Percentiles rank a stretch among this genome's conserved stretches.
phyloP scores from a whole-genome alignment of 2,797 vertebrate species.

The Karalla daura region DNA sequence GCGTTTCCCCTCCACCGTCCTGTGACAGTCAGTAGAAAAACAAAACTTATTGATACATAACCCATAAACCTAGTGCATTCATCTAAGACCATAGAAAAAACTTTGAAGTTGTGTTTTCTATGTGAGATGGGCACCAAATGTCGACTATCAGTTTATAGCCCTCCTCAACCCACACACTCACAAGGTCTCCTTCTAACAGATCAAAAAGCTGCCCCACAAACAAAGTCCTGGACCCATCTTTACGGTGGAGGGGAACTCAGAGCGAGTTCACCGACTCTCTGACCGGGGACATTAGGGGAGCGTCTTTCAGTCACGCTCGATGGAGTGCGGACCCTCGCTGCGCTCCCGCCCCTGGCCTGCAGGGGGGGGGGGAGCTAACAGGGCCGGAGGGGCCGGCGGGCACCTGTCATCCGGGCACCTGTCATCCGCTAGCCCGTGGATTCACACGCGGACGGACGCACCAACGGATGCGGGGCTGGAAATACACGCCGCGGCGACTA shows the following conservation, averaged over 20 bases:
- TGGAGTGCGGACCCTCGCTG: constrained; percentile 50
- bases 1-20: constrained; percentile 55
- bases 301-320: constrained; percentile 69
- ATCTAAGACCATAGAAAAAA: neutral
- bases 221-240: neutral
- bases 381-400: constrained; percentile 49
- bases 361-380: constrained; percentile 55
- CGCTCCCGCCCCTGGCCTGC: constrained; percentile 46
- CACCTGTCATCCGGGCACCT: constrained; percentile 72
- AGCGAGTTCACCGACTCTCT: constrained; percentile 64
- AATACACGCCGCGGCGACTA: constrained; percentile 41
- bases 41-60: no score
- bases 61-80: no score
- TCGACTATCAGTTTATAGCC: constrained; percentile 26
- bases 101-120: neutral
- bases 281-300: constrained; percentile 67
- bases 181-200: neutral
- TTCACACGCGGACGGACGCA: constrained; percentile 31
- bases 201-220: constrained; percentile 31
- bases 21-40: no score
- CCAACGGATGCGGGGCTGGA: constrained; percentile 3
- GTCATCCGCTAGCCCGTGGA: constrained; percentile 45
- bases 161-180: neutral
- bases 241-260: constrained; percentile 59
- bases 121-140: constrained; percentile 22